Base-by-base conservation (phyloP, 2,797 vertebrate genomes). In the Neostethus bicornis region DNA sequence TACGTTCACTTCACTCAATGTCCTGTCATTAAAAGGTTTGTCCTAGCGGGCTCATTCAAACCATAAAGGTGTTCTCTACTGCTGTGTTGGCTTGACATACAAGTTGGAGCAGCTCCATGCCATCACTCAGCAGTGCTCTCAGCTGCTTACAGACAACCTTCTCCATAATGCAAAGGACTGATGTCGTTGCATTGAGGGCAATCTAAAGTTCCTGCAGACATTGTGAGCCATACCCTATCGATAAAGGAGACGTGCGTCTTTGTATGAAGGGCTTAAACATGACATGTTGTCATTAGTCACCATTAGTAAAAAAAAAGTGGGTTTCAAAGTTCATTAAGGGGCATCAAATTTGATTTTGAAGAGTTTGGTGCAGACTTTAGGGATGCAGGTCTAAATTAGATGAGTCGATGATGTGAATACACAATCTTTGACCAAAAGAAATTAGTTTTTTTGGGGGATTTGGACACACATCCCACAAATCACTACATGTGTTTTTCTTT, bases 131-230 rank as follows among this genome's bases (percentile, higher is more conserved):
- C 67, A 24, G 16, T 31, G 54, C 70, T 51, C 61, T 20, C 57
- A 70, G 55, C 60, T 53, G 32, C 61, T 69, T 51, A 74, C 51
- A 50, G 21, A 67, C 73, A 82, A 80, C 77, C 79, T 77, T 78
- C 58, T 64, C 43, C 24, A 41, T 44, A 37, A 75, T 35, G 52
- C 67, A 62, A 52, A 70, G 25, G 41, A 53, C 25, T 52, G 42
- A 62, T 61, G 61, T 70, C 61, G 66, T 41, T 59, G 61, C 51
- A 48, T 34, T 17, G 24, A 59, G 34, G 35, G 41, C 7, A 23
- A 70, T 34, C 7, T 44, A 23, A 62, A 48, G 51, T 9, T 20
- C 9, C 37, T 17, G 37, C 37, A 19, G 37, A 9, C 3, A 37
- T 39, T 9, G 1, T 17, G n/a, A 38, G 35, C 7, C 38, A 35